phyloP scores from a whole-genome alignment of 2,113 vertebrate species.

The Pygoscelis adeliae region DNA sequence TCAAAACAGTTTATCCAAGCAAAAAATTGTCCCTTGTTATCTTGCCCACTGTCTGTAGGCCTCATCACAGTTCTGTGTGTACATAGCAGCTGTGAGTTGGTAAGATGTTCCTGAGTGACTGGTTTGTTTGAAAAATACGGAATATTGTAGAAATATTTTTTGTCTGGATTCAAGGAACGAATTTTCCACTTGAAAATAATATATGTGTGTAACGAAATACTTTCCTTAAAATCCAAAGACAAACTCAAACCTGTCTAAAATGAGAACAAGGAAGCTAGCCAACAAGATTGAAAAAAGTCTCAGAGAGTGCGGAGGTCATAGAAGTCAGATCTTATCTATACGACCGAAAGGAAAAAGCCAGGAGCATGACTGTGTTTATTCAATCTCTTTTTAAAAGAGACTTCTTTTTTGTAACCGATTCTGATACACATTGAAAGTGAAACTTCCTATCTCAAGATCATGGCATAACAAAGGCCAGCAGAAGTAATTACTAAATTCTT shows the following conservation, averaged over 20 bases:
- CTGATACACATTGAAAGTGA: background rate
- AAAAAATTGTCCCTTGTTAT: background rate
- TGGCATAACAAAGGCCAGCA: slow-evolving; percentile 18
- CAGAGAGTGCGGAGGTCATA: background rate
- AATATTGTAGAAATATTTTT: background rate
- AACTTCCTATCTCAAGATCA: background rate
- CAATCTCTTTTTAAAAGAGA: background rate
- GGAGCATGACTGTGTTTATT: background rate
- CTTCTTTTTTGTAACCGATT: background rate
- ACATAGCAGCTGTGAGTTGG: background rate
- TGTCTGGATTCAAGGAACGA: background rate
- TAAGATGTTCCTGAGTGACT: background rate
- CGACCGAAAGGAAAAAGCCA: background rate
- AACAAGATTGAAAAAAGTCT: background rate
- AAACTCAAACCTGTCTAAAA: background rate
- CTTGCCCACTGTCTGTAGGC: background rate
- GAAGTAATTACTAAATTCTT: slow-evolving; percentile 47
- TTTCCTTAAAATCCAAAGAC: background rate
- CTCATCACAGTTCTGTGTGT: background rate
- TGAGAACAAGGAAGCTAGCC: background rate
- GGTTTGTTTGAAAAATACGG: background rate
- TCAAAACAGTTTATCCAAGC: background rate
- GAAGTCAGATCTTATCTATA: background rate
- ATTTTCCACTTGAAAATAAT: background rate
- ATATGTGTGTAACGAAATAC: background rate